Conservation (phyloP, 2,888 invertebrate genomes). For the Drepanosiphum platanoidis region DNA sequence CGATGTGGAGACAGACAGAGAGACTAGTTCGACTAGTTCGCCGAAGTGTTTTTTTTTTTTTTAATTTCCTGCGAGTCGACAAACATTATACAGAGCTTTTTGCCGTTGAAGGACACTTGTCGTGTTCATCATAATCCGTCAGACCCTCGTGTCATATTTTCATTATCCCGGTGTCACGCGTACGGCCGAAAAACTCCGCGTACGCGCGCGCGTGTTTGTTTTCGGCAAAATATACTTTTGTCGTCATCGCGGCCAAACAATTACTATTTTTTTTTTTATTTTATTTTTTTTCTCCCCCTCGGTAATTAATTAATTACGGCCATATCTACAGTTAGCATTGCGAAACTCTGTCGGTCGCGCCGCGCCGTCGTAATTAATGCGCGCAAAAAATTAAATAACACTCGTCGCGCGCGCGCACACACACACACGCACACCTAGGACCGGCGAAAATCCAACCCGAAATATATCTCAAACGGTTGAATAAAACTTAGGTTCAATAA, state of each 20-base stretch:
- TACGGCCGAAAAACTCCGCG: neutral
- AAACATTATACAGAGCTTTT: neutral
- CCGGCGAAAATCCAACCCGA: neutral
- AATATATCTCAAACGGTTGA: neutral
- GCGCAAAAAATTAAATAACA: neutral
- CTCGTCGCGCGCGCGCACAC: no score
- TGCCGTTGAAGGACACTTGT: neutral
- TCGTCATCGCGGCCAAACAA: neutral
- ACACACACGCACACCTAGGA: no score
- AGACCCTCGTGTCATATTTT: slow-evolving; percentile 22
- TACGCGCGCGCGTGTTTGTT: neutral
- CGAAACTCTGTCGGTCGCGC: neutral
- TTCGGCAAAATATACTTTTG: no score
- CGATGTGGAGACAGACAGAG: no score
- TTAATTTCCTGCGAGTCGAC: slow-evolving; percentile 8
- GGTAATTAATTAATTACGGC: slow-evolving; percentile 3
- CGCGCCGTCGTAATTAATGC: neutral
- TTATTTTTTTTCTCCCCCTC: no score
- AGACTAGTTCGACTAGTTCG: neutral
- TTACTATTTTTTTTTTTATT: no score
- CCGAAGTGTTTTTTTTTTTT: neutral
- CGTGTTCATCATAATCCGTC: slow-evolving; percentile 14
- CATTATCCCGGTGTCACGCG: neutral
- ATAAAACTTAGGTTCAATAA: neutral
- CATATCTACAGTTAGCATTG: neutral